phyloP scores from a whole-genome alignment of 2,797 vertebrate species.

The Callimico goeldii region DNA sequence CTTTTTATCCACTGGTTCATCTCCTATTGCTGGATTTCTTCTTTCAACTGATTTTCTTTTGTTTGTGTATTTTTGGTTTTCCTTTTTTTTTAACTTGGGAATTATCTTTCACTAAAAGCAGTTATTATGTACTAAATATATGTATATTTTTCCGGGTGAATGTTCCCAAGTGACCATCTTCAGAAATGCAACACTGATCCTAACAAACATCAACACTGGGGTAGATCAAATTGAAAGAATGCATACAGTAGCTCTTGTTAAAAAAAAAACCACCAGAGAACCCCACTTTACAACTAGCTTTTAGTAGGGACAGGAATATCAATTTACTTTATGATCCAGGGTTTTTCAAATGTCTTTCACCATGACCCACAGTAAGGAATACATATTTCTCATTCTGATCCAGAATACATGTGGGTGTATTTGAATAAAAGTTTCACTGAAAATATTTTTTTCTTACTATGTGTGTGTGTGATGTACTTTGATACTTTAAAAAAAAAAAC shows the following conservation, averaged over 20 bases:
- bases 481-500: background rate
- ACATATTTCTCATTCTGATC: background rate
- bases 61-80: background rate
- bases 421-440: constrained; percentile 5
- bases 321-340: background rate
- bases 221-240: background rate
- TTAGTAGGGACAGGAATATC: background rate
- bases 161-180: background rate
- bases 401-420: background rate
- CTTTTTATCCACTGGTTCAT: background rate
- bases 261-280: background rate
- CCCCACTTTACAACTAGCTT: background rate
- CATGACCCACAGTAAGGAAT: background rate
- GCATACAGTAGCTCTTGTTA: background rate
- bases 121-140: background rate
- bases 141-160: background rate
- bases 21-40: background rate
- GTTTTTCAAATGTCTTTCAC: background rate
- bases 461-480: background rate
- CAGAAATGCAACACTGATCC: background rate
- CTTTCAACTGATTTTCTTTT: background rate
- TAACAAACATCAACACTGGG: background rate
- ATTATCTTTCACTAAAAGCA: background rate
- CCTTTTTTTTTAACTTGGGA: background rate
- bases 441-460: background rate